Conservation (phyloP, 2,888 invertebrate genomes). For the Alentia gelatinosa region DNA sequence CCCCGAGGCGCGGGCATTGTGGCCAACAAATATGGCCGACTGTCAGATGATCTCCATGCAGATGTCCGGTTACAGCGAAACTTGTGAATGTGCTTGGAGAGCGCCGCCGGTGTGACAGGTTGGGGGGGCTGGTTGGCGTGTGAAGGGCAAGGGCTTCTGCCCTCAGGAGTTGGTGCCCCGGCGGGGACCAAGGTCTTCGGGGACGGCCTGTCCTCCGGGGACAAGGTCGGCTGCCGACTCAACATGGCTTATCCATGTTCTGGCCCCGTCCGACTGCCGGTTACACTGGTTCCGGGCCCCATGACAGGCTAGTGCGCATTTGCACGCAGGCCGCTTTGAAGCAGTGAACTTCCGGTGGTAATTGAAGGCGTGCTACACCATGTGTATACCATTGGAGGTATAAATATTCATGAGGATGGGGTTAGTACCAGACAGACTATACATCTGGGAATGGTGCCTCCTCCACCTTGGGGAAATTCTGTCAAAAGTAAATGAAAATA, state of each 20-base stretch:
- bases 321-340: neutral
- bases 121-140: neutral
- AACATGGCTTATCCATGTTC: conserved; percentile 14
- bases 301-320: neutral
- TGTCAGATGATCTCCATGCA: no score
- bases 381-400: neutral
- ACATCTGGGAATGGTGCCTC: no score
- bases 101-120: no score
- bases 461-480: no score
- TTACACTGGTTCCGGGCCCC: neutral
- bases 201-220: neutral
- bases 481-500: no score
- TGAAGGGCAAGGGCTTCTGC: neutral
- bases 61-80: no score
- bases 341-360: neutral
- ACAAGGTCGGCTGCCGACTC: neutral
- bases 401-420: neutral
- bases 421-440: no score
- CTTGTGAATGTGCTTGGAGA: no score
- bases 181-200: neutral
- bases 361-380: neutral
- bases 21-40: no score
- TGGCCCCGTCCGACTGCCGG: neutral
- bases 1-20: no score
- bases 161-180: neutral